These are phyloP conservation scores for Tachyglossus aculeatus DNA, from an alignment of 2,797 vertebrate species.

Conservation along the genomic window DNA sequence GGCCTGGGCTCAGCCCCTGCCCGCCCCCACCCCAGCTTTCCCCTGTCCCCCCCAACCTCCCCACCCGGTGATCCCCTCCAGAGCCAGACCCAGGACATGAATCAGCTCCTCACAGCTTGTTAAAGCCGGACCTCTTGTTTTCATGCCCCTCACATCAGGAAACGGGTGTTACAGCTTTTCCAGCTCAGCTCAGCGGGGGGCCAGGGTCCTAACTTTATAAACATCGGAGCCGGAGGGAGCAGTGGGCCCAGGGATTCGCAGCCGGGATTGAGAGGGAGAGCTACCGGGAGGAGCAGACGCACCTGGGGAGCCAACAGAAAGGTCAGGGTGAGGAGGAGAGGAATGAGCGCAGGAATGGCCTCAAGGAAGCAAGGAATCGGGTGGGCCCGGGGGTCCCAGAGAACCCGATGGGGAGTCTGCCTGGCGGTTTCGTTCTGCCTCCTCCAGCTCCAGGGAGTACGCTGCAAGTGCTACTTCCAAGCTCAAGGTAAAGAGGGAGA, in stretches of 20 bases:
- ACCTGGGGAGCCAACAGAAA: slow-evolving; percentile 13
- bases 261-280: slow-evolving; percentile 47
- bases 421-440: slow-evolving; percentile 64
- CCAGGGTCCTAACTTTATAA: slow-evolving; percentile 85
- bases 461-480: slow-evolving; percentile 75
- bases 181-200: slow-evolving; percentile 77
- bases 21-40: slow-evolving; percentile 33
- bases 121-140: slow-evolving; percentile 82
- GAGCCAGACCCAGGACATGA: slow-evolving; percentile 62
- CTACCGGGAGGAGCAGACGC: slow-evolving; percentile 41
- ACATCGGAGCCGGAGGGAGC: slow-evolving; percentile 72
- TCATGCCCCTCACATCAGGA: slow-evolving; percentile 88
- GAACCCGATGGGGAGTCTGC: slow-evolving; percentile 47
- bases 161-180: slow-evolving; percentile 80
- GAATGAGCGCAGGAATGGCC: slow-evolving; percentile 27
- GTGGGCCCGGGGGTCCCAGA: slow-evolving; percentile 19
- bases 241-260: slow-evolving; percentile 64
- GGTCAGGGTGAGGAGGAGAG: slow-evolving; percentile 50
- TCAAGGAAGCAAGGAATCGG: slow-evolving; percentile 41
- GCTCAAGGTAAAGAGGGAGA: slow-evolving; percentile 68
- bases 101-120: slow-evolving; percentile 85
- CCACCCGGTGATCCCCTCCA: background rate
- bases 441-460: slow-evolving; percentile 61
- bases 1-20: slow-evolving; percentile 31
- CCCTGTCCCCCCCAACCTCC: slow-evolving; percentile 28